Conservation (phyloP, 1,140 invertebrate genomes). For the Dreissena polymorpha region DNA sequence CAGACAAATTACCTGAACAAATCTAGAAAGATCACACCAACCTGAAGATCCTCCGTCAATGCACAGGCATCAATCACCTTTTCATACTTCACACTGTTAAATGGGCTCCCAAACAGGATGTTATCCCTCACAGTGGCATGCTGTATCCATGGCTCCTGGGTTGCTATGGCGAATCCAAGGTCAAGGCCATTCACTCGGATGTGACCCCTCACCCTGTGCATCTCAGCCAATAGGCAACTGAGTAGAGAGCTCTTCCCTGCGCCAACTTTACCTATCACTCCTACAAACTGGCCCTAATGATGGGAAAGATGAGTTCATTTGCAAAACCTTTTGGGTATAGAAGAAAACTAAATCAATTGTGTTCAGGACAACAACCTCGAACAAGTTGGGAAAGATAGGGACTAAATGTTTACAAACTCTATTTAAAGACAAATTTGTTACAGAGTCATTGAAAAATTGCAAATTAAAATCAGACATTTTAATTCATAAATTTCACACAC, state of each 20-base stretch:
- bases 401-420: no score
- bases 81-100: constrained; percentile 88
- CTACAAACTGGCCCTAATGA: constrained; percentile 75
- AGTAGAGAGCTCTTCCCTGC: constrained; percentile 78
- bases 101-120: constrained; percentile 93
- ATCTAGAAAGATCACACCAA: constrained; percentile 45
- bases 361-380: no score
- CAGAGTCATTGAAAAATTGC: no score
- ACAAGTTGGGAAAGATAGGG: no score
- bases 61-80: constrained; percentile 89
- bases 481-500: no score
- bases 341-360: no score
- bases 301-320: no score
- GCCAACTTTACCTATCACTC: constrained; percentile 78
- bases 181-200: constrained; percentile 58
- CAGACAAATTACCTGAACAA: no score
- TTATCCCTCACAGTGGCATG: constrained; percentile 94
- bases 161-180: constrained; percentile 83
- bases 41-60: constrained; percentile 87
- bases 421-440: no score
- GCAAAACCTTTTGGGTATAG: no score
- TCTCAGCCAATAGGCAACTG: constrained; percentile 76
- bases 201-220: constrained; percentile 68
- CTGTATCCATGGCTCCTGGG: constrained; percentile 95
- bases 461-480: no score